Base-by-base conservation (phyloP, 1,140 invertebrate species). In the Thaumatotibia leucotreta region DNA sequence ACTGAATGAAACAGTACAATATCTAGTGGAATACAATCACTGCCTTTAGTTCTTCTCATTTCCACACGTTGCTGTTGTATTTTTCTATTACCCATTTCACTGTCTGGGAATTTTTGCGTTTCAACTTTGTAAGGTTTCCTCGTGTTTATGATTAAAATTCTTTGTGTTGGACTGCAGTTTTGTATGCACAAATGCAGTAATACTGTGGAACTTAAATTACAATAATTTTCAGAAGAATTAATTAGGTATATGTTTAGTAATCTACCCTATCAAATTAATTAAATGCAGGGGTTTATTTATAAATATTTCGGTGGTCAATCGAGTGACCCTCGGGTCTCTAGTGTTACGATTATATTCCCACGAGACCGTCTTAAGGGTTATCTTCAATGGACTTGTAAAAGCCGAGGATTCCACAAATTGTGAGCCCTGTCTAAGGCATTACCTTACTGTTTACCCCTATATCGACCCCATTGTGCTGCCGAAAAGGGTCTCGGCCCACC, bases 341-440 rank as follows among this genome's bases (percentile, higher is more conserved):
- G 33, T 17, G 39, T 62, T 64, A 65, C 61, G 73, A 31, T 61
- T 27, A 58, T 58, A 64, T 72, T 73, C 73, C 70, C 70, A 72
- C 68, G 68, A 67, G 69, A 65, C 68, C 63, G 24, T 29, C 67
- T 63, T 70, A 65, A 63, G 73, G 76, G 71, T 75, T 75, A 72
- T 75, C 69, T 75, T 65, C 22, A 75, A 73, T 68, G 62, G 61
- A 66, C 70, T 70, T 70, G 61, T 68, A 72, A 67, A 75, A 61
- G 65, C 61, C 68, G 64, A 63, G 14, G 50, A 58, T 31, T 58
- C 14, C 52, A 58, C 52, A 58, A 58, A 58, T 58, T 58, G 52
- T 27, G 24, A 31, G 52, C 52, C 52, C 52, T 58, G 27, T 58
- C 52, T 58, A 67, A 50, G 65, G 63, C 63, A 67, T 68, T 62